Evolutionary conservation across 2,797 vertebrate genomes (phyloP), one percentile per base, ranked within the genome.

Genomic region (Gobionotothen gibberifrons): DNA sequence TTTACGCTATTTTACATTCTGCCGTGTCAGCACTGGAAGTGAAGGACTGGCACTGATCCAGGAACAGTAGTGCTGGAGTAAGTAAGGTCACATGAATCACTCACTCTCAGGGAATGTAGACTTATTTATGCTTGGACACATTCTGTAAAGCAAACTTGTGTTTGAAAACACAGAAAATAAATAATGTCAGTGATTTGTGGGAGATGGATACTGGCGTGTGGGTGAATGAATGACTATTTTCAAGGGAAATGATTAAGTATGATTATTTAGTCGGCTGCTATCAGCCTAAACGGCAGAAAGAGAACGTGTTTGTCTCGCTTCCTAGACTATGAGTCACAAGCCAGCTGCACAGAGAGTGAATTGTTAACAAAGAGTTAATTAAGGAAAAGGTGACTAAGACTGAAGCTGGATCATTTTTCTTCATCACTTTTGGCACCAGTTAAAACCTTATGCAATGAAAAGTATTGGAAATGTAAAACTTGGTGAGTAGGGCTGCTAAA

Each of bases 71-170:
- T 43, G 56, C n/a, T 39, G 53, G 72, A 60, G 67, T 55, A 15
- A 65, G 63, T 48, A 26, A 69, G 63, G 59, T 83, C 82, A 83
- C 85, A 47, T 85, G 85, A 87, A 75, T 85, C 81, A 53, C 40
- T 64, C 47, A 56, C 44, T 64, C 47, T 54, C 36, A 43, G 40
- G 61, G 13, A 78, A 56, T 1, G 17, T 32, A 54, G 52, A 51
- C 43, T 3, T 51, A 73, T 47, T 81, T 65, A 3, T 36, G 48
- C 58, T 17, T n/a, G 67, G 72, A 72, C 22, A n/a, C 29, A 3
- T 81, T 74, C 69, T 17, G 54, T 12, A 15, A 83, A 1, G 16
- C 17, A 67, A 54, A 62, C 17, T 32, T 19, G 29, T 71, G 69
- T 74, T 63, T 29, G 72, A 58, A 71, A 81, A 83, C 61, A 59